Base-by-base conservation (phyloP, 2,113 vertebrate genomes). In the Morone chrysops region DNA sequence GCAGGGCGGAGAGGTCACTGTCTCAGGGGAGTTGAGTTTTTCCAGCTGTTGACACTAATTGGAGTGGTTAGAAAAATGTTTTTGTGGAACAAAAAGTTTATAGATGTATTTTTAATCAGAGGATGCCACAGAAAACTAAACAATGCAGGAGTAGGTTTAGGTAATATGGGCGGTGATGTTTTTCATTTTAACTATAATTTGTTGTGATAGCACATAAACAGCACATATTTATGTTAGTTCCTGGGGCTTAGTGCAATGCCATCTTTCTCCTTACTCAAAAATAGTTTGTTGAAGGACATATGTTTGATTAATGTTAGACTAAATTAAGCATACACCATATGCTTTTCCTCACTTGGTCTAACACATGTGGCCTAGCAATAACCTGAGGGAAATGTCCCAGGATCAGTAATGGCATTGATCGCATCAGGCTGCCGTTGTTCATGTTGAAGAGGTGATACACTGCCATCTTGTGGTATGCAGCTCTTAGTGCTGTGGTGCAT, bases 401-500 rank as follows among this genome's bases (percentile, higher is more conserved):
- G 65, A 50, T 73, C 48, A 47, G 18, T 60, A 31, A 66, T 61
- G 18, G 25, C 67, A 76, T 85, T 66, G 73, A 78, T 78, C 62
- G 6, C 66, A 7, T 51, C 53, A 25, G 25, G 20, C 18, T 17
- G 59, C 22, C 0, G 6, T 16, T n/a, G 31, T 12, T 83, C 18
- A 36, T 41, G 70, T 57, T 75, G 82, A 75, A 22, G 63, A 90
- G 83, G 81, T 65, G 22, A 75, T 75, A 66, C 78, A 90, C 87
- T 93, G 94, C 93, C 94, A 93, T 84, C 90, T 84, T 79, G 90
- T 94, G 94, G 91, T 69, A 12, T 16, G 8, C 8, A 31, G 9
- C 18, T 51, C 4, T 0, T n/a, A 67, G 18, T 84, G 67, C 83
- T 72, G 22, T 8, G 18, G 51, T 18, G 4, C 57, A 40, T 9